Percentiles rank a stretch among this genome's conserved stretches.
These are phyloP conservation scores for Haliclystus octoradiatus DNA, from an alignment of 30 jellyfish, hydroid and myxozoan genomes.

Conservation along the genomic window DNA sequence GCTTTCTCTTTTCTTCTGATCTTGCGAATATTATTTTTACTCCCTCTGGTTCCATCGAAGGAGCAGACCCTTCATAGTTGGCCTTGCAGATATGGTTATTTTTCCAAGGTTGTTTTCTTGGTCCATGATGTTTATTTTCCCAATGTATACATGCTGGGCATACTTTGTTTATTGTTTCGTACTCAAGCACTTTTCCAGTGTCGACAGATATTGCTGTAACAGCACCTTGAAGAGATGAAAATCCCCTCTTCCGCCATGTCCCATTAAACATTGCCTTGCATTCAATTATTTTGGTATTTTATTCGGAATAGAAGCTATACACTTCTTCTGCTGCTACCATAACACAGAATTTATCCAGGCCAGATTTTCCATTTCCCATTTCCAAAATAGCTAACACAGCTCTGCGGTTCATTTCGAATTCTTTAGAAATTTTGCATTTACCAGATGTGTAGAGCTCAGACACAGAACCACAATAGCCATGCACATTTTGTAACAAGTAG, in stretches of 20 bases:
- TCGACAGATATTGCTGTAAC: constrained; percentile 28
- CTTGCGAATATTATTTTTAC: constrained; percentile 4
- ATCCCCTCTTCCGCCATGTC: constrained; percentile 25
- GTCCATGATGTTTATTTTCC: constrained; percentile 4
- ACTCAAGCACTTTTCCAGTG: constrained; percentile 10
- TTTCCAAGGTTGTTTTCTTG: constrained; percentile 7
- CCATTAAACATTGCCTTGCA: constrained; percentile 37
- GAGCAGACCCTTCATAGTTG: constrained; percentile 24
- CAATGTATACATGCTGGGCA: constrained; percentile 5
- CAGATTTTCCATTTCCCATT: no score
- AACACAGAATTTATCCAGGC: no score
- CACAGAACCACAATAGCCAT: no score
- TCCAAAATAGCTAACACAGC: no score
- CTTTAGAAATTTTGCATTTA: no score
- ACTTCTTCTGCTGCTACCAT: no score
- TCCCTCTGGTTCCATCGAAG: constrained; percentile 40
- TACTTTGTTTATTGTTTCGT: constrained; percentile 11
- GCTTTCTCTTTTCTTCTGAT: constrained; percentile 5
- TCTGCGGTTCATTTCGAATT: no score
- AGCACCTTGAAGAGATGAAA: constrained; percentile 25
- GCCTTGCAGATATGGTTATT: constrained; percentile 17
- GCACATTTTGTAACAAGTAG: no score
- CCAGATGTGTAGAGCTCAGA: no score
- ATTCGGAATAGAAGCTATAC: no score
- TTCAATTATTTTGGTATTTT: constrained; percentile 1